Percentiles rank a stretch among this genome's conserved stretches.
phyloP scores from a whole-genome alignment of 2,888 invertebrate genomes.

The Chymomyza caudatula region DNA sequence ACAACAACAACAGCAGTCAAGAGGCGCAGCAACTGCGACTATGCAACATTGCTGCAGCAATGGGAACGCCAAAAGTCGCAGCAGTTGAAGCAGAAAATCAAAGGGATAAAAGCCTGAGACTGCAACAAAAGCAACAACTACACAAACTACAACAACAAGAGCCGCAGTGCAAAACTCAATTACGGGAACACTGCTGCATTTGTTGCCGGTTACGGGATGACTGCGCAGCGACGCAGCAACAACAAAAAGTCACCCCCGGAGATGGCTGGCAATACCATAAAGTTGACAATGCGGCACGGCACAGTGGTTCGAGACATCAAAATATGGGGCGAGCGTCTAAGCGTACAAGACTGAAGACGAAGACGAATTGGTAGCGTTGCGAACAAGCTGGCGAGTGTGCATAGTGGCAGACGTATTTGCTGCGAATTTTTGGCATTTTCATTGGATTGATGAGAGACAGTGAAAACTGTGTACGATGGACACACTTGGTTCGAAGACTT shows the following conservation, averaged over 20 bases:
- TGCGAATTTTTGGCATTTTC: too few relatives aligned
- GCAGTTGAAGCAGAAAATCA: constrained; percentile 28
- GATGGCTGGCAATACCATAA: background rate
- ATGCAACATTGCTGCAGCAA: background rate
- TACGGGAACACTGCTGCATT: constrained; percentile 17
- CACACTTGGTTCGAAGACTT: too few relatives aligned
- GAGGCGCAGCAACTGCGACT: background rate
- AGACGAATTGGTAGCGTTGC: too few relatives aligned
- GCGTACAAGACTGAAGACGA: too few relatives aligned
- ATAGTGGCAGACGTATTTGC: too few relatives aligned
- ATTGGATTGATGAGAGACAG: too few relatives aligned
- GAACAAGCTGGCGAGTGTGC: too few relatives aligned
- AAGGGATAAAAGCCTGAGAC: constrained; percentile 7
- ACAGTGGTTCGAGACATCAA: background rate
- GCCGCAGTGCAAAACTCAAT: constrained; percentile 67
- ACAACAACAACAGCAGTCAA: too few relatives aligned
- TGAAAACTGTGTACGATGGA: too few relatives aligned
- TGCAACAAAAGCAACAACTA: background rate
- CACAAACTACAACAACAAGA: constrained; percentile 3
- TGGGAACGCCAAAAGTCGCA: constrained; percentile 18
- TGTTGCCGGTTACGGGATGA: background rate
- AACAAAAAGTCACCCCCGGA: background rate
- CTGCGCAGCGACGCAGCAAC: background rate
- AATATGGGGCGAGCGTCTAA: too few relatives aligned
- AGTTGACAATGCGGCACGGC: background rate